phyloP scores from a whole-genome alignment of 2,888 invertebrate genomes.

The Anoplius nigerrimus region DNA sequence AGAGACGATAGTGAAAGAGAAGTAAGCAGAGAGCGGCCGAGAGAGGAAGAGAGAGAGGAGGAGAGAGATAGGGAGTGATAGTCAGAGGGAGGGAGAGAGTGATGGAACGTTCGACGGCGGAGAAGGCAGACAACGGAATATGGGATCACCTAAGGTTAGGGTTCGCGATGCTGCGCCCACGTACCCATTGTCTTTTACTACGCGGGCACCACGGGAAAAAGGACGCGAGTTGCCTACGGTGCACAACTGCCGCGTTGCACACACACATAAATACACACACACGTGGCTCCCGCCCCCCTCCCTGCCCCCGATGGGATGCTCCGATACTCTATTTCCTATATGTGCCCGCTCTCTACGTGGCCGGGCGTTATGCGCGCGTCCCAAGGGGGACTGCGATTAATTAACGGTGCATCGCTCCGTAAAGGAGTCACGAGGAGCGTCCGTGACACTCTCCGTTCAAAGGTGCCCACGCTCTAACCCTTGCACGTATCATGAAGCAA shows the following conservation, averaged over 20 bases:
- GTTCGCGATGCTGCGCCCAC: conserved; percentile 72
- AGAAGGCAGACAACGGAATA: conserved; percentile 65
- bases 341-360: no score
- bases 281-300: conserved; percentile 49
- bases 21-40: conserved; percentile 24
- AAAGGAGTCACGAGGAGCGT: not conserved
- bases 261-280: no score
- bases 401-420: conserved; percentile 1
- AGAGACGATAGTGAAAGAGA: conserved; percentile 22
- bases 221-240: conserved; percentile 60
- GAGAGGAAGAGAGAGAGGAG: conserved; percentile 42
- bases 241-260: conserved; percentile 29
- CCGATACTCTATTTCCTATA: conserved; percentile 54
- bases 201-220: conserved; percentile 58
- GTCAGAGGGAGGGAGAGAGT: conserved; percentile 40
- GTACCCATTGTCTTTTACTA: conserved; percentile 67
- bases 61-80: conserved; percentile 36
- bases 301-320: conserved; percentile 47
- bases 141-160: conserved; percentile 71
- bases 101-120: conserved; percentile 45
- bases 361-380: no score
- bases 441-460: no score
- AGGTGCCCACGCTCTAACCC: no score
- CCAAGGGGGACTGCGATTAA: conserved; percentile 31
- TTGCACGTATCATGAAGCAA: no score